Base-by-base conservation (phyloP, 2,113 vertebrate genomes). In the Cavia porcellus region DNA sequence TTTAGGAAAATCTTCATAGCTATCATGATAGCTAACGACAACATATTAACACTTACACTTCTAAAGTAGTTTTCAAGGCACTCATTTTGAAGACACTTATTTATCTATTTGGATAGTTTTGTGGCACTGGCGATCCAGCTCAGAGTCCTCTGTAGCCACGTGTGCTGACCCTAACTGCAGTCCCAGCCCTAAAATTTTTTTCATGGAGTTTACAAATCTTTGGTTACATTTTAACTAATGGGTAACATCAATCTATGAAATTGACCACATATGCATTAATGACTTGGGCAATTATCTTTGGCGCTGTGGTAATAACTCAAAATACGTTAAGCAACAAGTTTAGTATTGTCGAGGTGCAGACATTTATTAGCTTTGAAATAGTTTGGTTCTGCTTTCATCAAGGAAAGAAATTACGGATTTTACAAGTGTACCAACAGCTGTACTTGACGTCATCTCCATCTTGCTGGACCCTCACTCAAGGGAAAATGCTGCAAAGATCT, bases 351-450 rank as follows among this genome's bases (percentile, higher is more conserved):
- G 66, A 24, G 14, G 2, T 66, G 81, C 87, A 84, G 61, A n/a
- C 50, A 72, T 86, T 83, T 83, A 14, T 92, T 68, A 74, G 62
- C 32, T 93, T 77, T 50, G 38, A 86, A 70, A 93, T 10, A 38
- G 80, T 84, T 84, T 95, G 47, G 61, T 72, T 90, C 92, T 50
- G 14, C 20, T 64, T 74, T 88, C 32, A 66, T 85, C 38, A 86
- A 35, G 86, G 55, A 87, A 74, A 80, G 64, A 96, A 91, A 50
- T 64, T 64, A 35, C 42, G 42, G 52, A 61, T 79, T 11, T 66
- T 87, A n/a, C 74, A 74, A 70, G n/a, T 0, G 17, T 13, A 35
- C 13, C 10, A 57, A 15, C n/a, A 75, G 38, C 2, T 75, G 5
- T 66, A 7, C 30, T 62, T 5, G 22, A 11, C 19, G 38, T 19